Base-by-base conservation (phyloP, 2,113 vertebrate species). In the Rousettus leschenaultii region DNA sequence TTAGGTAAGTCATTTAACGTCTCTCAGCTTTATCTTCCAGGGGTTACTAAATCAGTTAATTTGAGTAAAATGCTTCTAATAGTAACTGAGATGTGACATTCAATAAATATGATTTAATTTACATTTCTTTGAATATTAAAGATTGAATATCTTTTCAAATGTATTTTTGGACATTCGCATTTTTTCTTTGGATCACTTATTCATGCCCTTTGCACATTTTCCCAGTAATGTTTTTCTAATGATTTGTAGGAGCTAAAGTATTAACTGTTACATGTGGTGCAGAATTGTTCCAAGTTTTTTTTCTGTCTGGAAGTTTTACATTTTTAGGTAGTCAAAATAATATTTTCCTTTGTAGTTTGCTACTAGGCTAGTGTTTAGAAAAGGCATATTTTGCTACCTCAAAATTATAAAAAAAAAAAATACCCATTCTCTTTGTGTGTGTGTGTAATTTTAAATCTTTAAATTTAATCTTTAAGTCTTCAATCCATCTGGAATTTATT, bases 401-500 rank as follows among this genome's bases (percentile, higher is more conserved):
- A 86, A 71, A 84, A 87, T 84, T 74, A 90, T 68, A 87, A 95
- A 97, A 83, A 45, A 83, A 45, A 30, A 51, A 57, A 30, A 89
- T 88, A 66, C 26, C 78, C 40, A 45, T 48, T 94, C 59, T 74
- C 70, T 93, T 82, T 80, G 43, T 91, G n/a, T 91, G 74, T 87
- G 10, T 94, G 14, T 87, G 2, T 91, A 26, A 77, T 63, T 96
- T 95, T 79, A 90, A 97, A 75, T 96, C 63, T 90, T 94, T 91
- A 78, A 85, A 80, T 77, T 95, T 38, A 66, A 75, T 78, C 53
- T 77, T 83, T 77, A 82, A 88, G 30, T 66, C 9, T 86, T 96
- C 38, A 28, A 78, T 71, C 30, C 11, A 74, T 73, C 61, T 94
- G 87, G 38, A 57, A 86, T 91, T 89, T 95, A 88, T 75, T 93